Conservation (phyloP, 2,888 invertebrate genomes). For the Philereme vetulata region DNA sequence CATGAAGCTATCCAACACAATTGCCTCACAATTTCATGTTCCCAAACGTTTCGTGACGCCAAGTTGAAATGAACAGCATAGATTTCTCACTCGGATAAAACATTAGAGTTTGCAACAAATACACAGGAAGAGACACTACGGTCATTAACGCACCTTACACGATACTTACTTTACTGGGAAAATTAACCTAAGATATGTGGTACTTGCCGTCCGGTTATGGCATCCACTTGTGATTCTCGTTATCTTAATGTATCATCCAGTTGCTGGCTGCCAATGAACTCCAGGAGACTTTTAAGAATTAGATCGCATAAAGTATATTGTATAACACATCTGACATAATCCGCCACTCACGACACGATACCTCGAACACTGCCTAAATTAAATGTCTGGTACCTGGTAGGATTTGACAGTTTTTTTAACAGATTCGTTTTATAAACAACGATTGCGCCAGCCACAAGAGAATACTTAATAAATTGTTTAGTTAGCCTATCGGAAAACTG, state of each 20-base stretch:
- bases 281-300: conserved; percentile 1
- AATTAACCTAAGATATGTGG: conserved; percentile 32
- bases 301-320: too few relatives aligned
- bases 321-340: conserved; percentile 19
- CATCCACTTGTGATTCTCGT: conserved; percentile 20
- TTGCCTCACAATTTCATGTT: conserved; percentile 22
- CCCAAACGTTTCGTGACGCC: conserved; percentile 21
- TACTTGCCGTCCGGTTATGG: conserved; percentile 29
- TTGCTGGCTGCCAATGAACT: conserved; percentile 16
- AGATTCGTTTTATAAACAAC: too few relatives aligned
- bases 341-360: conserved; percentile 4
- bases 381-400: too few relatives aligned
- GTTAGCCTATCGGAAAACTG: too few relatives aligned
- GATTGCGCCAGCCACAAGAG: too few relatives aligned
- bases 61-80: conserved; percentile 9
- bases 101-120: conserved; percentile 26
- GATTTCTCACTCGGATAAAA: conserved; percentile 19
- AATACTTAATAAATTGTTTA: too few relatives aligned
- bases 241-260: conserved; percentile 11
- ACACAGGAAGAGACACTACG: conserved; percentile 32
- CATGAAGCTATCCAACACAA: conserved; percentile 22
- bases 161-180: conserved; percentile 32
- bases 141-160: conserved; percentile 35
- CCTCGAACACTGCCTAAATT: too few relatives aligned
- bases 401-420: too few relatives aligned